These are phyloP conservation scores for Agyllia agylla DNA, from an alignment of 2,888 invertebrate species.

Conservation along the genomic window DNA sequence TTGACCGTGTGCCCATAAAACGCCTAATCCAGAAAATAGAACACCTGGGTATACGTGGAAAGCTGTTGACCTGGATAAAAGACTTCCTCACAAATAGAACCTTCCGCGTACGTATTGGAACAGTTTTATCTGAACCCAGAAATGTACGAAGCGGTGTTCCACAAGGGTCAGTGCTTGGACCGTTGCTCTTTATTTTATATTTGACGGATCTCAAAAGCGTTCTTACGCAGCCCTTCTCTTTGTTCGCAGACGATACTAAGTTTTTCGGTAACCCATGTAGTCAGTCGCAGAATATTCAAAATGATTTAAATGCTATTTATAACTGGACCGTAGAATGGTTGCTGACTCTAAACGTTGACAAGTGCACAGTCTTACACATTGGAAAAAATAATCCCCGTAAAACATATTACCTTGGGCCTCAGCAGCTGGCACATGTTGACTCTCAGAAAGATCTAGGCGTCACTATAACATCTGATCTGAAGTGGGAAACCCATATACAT, in stretches of 20 bases:
- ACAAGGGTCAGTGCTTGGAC: not conserved
- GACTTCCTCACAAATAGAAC: not conserved
- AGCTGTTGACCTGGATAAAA: not conserved
- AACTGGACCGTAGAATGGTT: not conserved
- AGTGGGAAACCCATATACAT: not conserved
- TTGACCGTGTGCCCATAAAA: not conserved
- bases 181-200: not conserved
- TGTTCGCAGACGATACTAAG: not conserved
- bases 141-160: not conserved
- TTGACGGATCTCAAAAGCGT: not conserved
- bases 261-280: not conserved
- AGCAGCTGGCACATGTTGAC: not conserved
- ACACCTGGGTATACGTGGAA: not conserved
- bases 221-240: not conserved
- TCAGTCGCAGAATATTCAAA: not conserved
- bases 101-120: not conserved
- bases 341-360: not conserved
- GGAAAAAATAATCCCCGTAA: not conserved
- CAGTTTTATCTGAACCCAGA: not conserved
- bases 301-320: not conserved
- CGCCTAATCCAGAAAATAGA: not conserved
- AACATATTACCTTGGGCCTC: not conserved
- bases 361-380: not conserved
- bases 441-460: not conserved
- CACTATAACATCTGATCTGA: not conserved